Conservation (phyloP, 35 echinoderm and acorn worm species). For the Antedon bifida region DNA sequence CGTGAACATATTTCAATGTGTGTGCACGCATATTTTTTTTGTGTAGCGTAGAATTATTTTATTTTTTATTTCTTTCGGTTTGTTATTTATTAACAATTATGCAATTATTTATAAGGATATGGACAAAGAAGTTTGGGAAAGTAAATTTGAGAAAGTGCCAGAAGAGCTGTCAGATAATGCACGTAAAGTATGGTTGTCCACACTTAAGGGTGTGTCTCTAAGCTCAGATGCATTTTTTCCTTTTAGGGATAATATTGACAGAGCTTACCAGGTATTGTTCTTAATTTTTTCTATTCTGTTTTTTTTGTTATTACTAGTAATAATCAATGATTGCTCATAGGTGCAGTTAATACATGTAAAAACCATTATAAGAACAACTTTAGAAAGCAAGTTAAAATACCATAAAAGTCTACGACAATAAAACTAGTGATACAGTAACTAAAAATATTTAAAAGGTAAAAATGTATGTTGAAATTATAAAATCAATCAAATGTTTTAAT, state of each 20-base stretch:
- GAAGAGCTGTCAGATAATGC: conserved; percentile 47
- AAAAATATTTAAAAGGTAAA: no score
- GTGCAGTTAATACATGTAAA: not conserved
- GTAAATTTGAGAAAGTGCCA: conserved; percentile 45
- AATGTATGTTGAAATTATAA: no score
- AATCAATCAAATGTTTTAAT: no score
- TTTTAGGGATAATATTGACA: conserved; percentile 91
- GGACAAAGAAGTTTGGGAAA: conserved; percentile 54
- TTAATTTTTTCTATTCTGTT: not conserved
- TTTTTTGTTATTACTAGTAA: not conserved
- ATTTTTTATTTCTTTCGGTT: no score
- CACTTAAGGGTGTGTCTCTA: conserved; percentile 52
- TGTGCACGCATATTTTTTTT: no score
- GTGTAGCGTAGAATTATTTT: no score
- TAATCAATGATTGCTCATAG: not conserved
- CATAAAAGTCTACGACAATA: no score
- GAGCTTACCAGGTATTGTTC: conserved; percentile 59
- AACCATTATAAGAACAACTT: not conserved
- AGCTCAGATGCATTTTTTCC: conserved; percentile 99
- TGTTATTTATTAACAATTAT: no score
- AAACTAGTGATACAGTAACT: no score
- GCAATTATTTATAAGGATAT: no score
- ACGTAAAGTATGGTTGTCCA: conserved; percentile 50
- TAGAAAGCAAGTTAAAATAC: no score
- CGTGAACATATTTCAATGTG: not conserved